These are phyloP conservation scores for Andrena flavipes DNA, from an alignment of 2,888 invertebrate genomes.

Conservation along the genomic window DNA sequence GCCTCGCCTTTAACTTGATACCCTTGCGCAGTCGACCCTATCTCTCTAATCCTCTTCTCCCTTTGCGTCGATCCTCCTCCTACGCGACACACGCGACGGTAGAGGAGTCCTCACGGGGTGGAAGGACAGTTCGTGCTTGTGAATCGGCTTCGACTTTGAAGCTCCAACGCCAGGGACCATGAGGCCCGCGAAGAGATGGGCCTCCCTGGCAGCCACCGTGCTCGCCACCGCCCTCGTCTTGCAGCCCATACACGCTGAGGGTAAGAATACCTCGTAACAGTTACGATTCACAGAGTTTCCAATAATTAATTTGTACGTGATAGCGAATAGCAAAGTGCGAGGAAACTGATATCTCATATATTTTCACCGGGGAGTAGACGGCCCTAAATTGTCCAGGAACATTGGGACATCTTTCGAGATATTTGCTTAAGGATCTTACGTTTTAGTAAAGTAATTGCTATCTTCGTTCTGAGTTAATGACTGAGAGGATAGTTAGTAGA, in stretches of 20 bases:
- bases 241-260: constrained; percentile 79
- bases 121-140: constrained; percentile 65
- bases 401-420: too few relatives aligned
- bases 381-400: too few relatives aligned
- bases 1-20: constrained; percentile 36
- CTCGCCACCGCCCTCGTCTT: constrained; percentile 77
- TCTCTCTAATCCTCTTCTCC: not conserved
- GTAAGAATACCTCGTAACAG: constrained; percentile 71
- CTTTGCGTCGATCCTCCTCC: not conserved
- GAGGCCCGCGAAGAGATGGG: constrained; percentile 78
- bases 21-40: not conserved
- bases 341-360: too few relatives aligned
- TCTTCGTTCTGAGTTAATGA: too few relatives aligned
- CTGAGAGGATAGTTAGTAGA: too few relatives aligned
- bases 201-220: constrained; percentile 76
- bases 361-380: too few relatives aligned
- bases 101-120: constrained; percentile 28
- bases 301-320: not conserved
- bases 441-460: too few relatives aligned
- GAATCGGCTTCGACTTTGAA: constrained; percentile 49
- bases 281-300: not conserved
- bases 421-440: too few relatives aligned
- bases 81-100: constrained; percentile 16
- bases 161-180: constrained; percentile 66
- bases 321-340: too few relatives aligned